Evolutionary conservation across 1,140 invertebrate genomes (phyloP).

Genomic region (Magallana gigas): DNA sequence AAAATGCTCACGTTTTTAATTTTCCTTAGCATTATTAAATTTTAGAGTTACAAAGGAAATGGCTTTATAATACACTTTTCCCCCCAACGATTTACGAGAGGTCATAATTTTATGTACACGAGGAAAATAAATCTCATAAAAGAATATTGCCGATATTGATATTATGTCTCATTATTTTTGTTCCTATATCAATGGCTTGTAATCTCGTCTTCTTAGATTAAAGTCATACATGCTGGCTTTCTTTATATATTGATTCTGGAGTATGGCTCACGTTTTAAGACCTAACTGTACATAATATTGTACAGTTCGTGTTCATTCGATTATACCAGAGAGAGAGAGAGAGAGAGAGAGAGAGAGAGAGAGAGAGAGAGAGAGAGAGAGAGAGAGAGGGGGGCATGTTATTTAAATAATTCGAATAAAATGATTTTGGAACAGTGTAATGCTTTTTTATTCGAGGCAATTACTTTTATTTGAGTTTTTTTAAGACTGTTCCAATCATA

Average conservation of each 20-base stretch:
- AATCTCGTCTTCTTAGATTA: not conserved
- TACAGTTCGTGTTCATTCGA: no score
- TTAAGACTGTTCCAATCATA: no score
- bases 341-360: no score
- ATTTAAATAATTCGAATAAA: no score
- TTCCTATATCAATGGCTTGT: not conserved
- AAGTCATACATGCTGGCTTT: not conserved
- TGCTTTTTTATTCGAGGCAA: no score
- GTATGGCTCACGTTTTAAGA: not conserved
- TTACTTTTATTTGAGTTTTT: no score
- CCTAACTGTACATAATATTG: no score
- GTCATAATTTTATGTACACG: not conserved
- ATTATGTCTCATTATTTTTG: not conserved
- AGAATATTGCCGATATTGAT: not conserved
- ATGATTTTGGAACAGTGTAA: no score
- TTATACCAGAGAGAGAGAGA: no score
- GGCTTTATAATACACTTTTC: not conserved
- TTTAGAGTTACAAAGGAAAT: not conserved
- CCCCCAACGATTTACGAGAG: not conserved
- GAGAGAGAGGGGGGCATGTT: no score
- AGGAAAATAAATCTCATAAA: not conserved
- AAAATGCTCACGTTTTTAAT: no score
- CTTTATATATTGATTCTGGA: not conserved
- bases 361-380: no score
- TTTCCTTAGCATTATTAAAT: not conserved